A percentile compares a stretch with the other conserved stretches of the same genome.
Evolutionary conservation across 1,140 invertebrate species (phyloP).

Genomic region (Achroia grisella): DNA sequence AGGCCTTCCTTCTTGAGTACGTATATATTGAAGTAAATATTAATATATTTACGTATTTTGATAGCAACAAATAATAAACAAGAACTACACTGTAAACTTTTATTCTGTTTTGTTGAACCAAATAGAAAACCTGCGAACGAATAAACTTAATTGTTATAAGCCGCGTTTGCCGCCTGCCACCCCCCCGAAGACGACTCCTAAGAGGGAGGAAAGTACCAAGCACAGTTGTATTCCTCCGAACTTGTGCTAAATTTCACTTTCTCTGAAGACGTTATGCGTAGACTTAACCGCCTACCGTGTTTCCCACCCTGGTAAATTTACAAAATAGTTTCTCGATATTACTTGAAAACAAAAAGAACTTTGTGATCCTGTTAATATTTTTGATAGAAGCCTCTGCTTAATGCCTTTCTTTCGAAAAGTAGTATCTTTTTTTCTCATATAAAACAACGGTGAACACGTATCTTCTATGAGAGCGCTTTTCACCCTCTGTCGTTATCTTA

Average conservation of each 20-base stretch:
- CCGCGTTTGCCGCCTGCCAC: constrained; percentile 52
- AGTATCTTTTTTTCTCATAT: constrained; percentile 6
- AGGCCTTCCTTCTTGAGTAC: too few relatives aligned
- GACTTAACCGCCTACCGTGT: constrained; percentile 55
- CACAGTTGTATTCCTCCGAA: constrained; percentile 67
- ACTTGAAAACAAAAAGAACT: not conserved
- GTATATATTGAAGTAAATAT: too few relatives aligned
- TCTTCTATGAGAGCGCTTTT: constrained; percentile 37
- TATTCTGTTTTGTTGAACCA: constrained; percentile 34
- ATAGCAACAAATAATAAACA: too few relatives aligned
- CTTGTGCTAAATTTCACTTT: constrained; percentile 73
- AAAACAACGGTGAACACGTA: constrained; percentile 16
- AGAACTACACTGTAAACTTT: constrained; percentile 13
- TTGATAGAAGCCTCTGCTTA: too few relatives aligned
- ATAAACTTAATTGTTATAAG: constrained; percentile 73
- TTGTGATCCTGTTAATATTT: too few relatives aligned
- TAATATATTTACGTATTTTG: too few relatives aligned
- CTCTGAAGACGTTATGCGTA: constrained; percentile 69
- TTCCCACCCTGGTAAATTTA: constrained; percentile 19
- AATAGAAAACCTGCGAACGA: constrained; percentile 60
- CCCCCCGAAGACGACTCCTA: constrained; percentile 31
- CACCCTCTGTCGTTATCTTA: constrained; percentile 66
- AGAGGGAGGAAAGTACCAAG: constrained; percentile 33
- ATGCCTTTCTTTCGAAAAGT: too few relatives aligned
- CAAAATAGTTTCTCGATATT: not conserved